Conservation (phyloP, 2,888 invertebrate species). For the Trissonchulus latispiculum region DNA sequence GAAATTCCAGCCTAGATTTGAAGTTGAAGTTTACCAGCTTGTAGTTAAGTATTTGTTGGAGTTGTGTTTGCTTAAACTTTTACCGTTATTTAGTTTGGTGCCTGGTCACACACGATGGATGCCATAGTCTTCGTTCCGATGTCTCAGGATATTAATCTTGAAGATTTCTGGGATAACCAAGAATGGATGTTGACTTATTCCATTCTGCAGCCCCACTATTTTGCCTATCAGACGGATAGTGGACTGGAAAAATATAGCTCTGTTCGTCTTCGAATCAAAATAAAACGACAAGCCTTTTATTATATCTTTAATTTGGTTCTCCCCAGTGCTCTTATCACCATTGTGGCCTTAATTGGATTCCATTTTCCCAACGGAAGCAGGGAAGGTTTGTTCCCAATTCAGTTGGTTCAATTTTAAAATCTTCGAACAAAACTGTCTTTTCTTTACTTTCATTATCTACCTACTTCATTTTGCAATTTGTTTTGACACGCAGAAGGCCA, state of each 20-base stretch:
- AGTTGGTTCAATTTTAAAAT: no score
- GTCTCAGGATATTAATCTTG: not conserved
- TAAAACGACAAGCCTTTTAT: constrained; percentile 21
- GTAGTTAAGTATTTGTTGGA: no score
- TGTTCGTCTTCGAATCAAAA: not conserved
- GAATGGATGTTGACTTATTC: constrained; percentile 16
- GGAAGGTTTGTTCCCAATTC: constrained; percentile 10
- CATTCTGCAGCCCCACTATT: not conserved
- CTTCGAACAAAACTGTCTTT: no score
- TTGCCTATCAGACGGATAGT: not conserved
- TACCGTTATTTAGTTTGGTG: constrained; percentile 29
- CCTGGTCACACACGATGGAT: constrained; percentile 16
- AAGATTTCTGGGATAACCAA: constrained; percentile 20
- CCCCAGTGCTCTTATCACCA: constrained; percentile 16
- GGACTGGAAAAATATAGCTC: constrained; percentile 1
- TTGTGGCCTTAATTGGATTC: constrained; percentile 19
- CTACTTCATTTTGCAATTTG: no score
- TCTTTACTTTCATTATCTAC: no score
- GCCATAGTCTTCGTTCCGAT: not conserved
- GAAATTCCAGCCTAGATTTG: no score
- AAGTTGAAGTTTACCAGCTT: no score
- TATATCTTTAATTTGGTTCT: constrained; percentile 21
- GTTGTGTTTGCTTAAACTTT: no score
- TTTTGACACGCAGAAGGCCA: no score
- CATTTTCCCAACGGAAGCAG: constrained; percentile 14